Base-by-base conservation (phyloP, 2,113 vertebrate genomes). In the Clarias macrocephalus region DNA sequence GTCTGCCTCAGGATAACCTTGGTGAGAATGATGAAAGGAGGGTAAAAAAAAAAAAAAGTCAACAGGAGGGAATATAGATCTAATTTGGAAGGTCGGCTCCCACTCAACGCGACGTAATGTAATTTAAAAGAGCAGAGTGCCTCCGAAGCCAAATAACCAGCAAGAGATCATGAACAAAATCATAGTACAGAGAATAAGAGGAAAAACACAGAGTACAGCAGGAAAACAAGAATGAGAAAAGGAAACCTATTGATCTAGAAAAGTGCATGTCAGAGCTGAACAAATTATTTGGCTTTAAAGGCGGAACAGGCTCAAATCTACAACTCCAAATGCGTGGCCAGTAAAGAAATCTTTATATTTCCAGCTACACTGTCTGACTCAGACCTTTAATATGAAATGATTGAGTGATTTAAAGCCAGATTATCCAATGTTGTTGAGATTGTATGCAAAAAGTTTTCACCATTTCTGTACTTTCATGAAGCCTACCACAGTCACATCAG, bases 21-120 rank as follows among this genome's bases (percentile, higher is more conserved):
- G 92, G 89, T 86, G 87, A 87, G 88, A 91, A 93, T 93, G 94
- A 94, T 95, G 93, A 95, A 95, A 94, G 93, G 88, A 90, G 91
- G 85, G 33, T 37, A 37, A 37, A 37, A 37, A 42, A 8, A 90
- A 86, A 89, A 91, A 93, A 91, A 91, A 91, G 91, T 93, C 90
- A 93, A 93, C 90, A 86, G 92, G 85, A 88, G 83, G 83, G 92
- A 92, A 92, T 25, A 81, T 89, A 84, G 91, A 92, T 91, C 86
- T 92, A 88, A 91, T 93, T 92, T 88, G 87, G 92, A 91, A 92
- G 91, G 88, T 89, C 59, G 84, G 85, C 86, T 86, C 90, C 86
- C 87, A 90, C 90, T 92, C 91, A 92, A 91, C 88, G 57, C 88
- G 87, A 88, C 90, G 80, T 89, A 81, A 86, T 88, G 83, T 84